Evolutionary conservation across 2,797 vertebrate species (phyloP), one percentile per base, ranked within the genome.

Genomic region (Melanotaenia maccullochi): DNA sequence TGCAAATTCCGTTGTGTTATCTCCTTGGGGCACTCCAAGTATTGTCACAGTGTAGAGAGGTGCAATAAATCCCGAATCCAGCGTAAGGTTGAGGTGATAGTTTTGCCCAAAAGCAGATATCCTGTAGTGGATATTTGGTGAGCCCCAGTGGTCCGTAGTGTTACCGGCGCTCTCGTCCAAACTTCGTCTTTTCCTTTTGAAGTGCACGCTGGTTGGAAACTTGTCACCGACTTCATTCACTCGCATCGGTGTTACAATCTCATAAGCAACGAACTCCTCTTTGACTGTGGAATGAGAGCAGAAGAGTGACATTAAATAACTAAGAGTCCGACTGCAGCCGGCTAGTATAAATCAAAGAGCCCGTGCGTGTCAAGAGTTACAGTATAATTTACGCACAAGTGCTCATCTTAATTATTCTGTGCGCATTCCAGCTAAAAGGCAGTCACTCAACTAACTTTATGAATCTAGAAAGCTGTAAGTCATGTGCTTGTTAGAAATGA

Each of bases 1-100:
- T 66, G 95, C 93, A 77, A 94, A 93, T 85, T 92, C 93, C 72
- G 94, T 96, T 83, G 94, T 85, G 76, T 97, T 95, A 42, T 83
- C 86, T 83, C 89, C 87, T 74, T 84, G 89, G 35, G 94, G 94
- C 80, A 92, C 90, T 90, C 97, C 97, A 5, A 98, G 90, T 76
- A 97, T 82, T 73, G 96, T 96, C 92, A 99, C 97, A 67, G 96
- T 99, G 91, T 98, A 99, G 64, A 94, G 92, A 18, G 97, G 97
- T 60, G 97, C 97, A 85, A 99, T 97, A 95, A 99, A 99, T 94
- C 95, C 96, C 75, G 97, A 94, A 61, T 97, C 96, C 80, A 96
- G 95, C 67, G 96, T 97, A 75, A 99, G 96, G 91, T 99, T 98
- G 88, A 99, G 95, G 89, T 97, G 91, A 82, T 96, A 99, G 82